Percentiles rank a stretch among this genome's conserved stretches.
These are phyloP conservation scores for Ceyx cyanopectus DNA, from an alignment of 2,113 vertebrate genomes.

Conservation along the genomic window DNA sequence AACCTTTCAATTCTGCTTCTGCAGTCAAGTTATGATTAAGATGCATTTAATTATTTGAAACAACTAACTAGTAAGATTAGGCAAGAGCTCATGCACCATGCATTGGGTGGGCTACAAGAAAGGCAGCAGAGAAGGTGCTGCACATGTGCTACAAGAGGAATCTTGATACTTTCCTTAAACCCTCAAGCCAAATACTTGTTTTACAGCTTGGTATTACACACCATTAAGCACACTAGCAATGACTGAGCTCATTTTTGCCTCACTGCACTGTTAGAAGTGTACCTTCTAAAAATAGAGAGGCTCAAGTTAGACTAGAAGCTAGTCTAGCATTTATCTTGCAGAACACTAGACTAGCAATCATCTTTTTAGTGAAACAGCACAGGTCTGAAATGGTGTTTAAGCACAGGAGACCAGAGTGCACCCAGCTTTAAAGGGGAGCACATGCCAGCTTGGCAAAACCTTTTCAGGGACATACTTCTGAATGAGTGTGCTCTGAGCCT, in stretches of 20 bases:
- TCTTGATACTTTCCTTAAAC: background rate
- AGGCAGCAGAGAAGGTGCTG: background rate
- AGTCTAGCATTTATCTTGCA: background rate
- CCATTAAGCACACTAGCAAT: background rate
- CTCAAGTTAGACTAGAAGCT: background rate
- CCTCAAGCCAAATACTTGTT: background rate
- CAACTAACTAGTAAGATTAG: background rate
- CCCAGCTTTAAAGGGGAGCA: background rate
- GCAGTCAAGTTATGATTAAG: background rate
- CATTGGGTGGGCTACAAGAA: background rate
- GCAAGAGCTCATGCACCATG: background rate
- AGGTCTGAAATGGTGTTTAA: background rate
- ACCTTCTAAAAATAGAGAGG: background rate
- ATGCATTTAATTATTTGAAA: background rate
- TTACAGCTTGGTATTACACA: background rate
- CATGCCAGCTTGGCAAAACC: background rate
- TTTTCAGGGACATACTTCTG: background rate
- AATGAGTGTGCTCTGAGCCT: background rate
- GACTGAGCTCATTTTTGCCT: background rate
- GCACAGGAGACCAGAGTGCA: background rate
- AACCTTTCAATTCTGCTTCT: background rate
- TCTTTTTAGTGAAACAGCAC: background rate
- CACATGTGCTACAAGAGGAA: fast-evolving
- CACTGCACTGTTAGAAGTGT: fast-evolving
- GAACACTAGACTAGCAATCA: background rate